A percentile compares a stretch with the other conserved stretches of the same genome.
Conservation (phyloP, 1,140 invertebrate species). For the Bilobella aurantiaca region DNA sequence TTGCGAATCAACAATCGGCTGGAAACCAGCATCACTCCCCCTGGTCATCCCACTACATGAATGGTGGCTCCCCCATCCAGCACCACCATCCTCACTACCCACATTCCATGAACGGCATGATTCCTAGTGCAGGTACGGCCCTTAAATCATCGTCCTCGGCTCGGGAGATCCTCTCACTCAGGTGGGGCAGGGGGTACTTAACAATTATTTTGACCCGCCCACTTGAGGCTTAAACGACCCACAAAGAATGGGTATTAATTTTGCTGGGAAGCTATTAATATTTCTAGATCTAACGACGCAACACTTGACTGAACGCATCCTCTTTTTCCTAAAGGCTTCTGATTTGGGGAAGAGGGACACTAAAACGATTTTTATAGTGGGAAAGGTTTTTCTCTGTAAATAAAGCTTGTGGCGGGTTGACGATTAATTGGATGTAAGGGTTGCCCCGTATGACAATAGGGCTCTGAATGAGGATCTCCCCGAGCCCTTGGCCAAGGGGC, state of each 20-base stretch:
- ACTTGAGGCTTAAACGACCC: too few species aligned
- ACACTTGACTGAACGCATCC: conserved; percentile 6
- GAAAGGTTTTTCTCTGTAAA: too few species aligned
- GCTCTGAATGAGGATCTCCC: background rate
- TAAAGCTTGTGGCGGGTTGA: too few species aligned
- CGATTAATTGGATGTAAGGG: too few species aligned
- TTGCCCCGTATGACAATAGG: too few species aligned
- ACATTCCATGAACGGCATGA: conserved; percentile 43
- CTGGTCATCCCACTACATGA: conserved; percentile 24
- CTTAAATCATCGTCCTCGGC: too few species aligned
- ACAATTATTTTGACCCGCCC: too few species aligned
- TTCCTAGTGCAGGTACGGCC: conserved; percentile 39
- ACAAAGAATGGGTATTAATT: background rate
- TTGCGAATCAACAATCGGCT: conserved; percentile 10
- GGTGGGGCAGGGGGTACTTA: too few species aligned
- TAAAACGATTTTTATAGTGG: too few species aligned
- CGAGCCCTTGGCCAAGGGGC: background rate
- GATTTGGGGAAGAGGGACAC: background rate
- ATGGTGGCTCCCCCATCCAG: conserved; percentile 42
- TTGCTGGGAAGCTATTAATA: background rate
- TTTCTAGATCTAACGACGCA: too few species aligned
- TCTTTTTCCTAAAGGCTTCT: background rate
- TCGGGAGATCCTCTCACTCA: too few species aligned
- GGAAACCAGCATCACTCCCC: conserved; percentile 12
- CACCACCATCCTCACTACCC: conserved; percentile 58